phyloP scores from a whole-genome alignment of 1,140 invertebrate species.

The Oncopodura yosiiana region DNA sequence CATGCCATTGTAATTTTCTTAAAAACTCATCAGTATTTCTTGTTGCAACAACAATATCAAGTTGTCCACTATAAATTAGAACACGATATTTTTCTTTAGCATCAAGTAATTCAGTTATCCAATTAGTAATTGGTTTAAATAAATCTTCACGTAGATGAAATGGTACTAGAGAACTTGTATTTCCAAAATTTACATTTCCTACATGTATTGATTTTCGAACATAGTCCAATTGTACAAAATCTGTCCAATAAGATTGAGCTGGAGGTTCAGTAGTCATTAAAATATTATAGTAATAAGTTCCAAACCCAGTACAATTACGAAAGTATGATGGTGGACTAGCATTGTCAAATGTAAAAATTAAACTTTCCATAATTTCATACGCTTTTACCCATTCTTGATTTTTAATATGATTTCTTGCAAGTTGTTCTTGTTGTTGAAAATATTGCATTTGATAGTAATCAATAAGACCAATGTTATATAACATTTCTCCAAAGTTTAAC shows the following conservation, averaged over 20 bases:
- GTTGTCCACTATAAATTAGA: conserved; percentile 35
- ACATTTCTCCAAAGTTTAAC: conserved; percentile 64
- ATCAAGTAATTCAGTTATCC: conserved; percentile 56
- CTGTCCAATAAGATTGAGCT: conserved; percentile 40
- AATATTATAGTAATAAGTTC: conserved; percentile 72
- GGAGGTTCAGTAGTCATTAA: conserved; percentile 48
- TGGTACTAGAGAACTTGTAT: too few relatives aligned
- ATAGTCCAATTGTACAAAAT: conserved; percentile 38
- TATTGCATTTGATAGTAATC: conserved; percentile 52
- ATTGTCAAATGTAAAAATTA: too few relatives aligned
- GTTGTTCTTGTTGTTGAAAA: conserved; percentile 52
- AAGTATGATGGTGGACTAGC: conserved; percentile 56
- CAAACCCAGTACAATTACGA: conserved; percentile 65
- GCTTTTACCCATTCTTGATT: conserved; percentile 53
- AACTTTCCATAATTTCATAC: conserved; percentile 45
- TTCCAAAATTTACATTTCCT: conserved; percentile 62
- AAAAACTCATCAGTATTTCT: conserved; percentile 22
- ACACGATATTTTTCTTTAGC: conserved; percentile 51
- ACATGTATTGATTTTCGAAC: conserved; percentile 68
- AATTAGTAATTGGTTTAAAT: conserved; percentile 67
- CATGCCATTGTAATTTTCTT: conserved; percentile 25
- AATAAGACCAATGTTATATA: conserved; percentile 69
- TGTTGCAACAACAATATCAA: conserved; percentile 36
- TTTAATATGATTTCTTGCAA: conserved; percentile 51
- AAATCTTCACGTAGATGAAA: conserved; percentile 67